Evolutionary conservation across 1,140 invertebrate genomes (phyloP), one percentile per base, ranked within the genome.

Genomic region (Leguminivora glycinivorella): DNA sequence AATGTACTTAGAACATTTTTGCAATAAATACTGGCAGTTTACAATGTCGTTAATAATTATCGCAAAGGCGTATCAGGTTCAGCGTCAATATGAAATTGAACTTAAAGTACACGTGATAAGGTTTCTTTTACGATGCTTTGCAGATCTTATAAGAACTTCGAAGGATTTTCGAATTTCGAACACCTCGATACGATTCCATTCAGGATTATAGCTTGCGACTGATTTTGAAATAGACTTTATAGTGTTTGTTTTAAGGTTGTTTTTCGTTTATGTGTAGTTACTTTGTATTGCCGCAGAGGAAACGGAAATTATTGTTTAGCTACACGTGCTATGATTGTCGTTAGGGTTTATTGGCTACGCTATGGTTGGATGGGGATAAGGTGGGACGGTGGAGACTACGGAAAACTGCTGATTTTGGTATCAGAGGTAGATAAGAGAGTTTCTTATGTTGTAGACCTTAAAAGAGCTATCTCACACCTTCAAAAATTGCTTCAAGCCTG

Each of bases 271-370:
- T 31, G 25, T 29, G 14, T 1, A 29, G 7, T 63, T 29, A 63
- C 58, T 63, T 63, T 63, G 58, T 63, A 29, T 31, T 26, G 63
- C 70, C 70, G 47, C 67, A 75, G 75, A 78, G 85, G 85, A 88
- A 88, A 84, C 85, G 85, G 85, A 88, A 82, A 75, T 71, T 75
- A 77, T 82, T 78, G 83, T 84, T 79, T 83, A 75, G 75, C 73
- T 72, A 52, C 67, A 47, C 67, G 43, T 68, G 40, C 38, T 52
- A 26, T 56, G 12, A 29, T 47, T 29, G 67, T 43, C 40, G 38
- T 52, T 29, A 47, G 17, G 43, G 22, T 47, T 43, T 47, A 43
- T 68, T 25, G 14, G 67, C 43, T 52, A 52, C 22, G 67, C 43
- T 52, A 52, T 52, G 47, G 47, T 52, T 7, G 6, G 10, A 6